Evolutionary conservation across 2,888 invertebrate genomes (phyloP), one percentile per base, ranked within the genome.

Genomic region (Pyrochroa serraticornis): DNA sequence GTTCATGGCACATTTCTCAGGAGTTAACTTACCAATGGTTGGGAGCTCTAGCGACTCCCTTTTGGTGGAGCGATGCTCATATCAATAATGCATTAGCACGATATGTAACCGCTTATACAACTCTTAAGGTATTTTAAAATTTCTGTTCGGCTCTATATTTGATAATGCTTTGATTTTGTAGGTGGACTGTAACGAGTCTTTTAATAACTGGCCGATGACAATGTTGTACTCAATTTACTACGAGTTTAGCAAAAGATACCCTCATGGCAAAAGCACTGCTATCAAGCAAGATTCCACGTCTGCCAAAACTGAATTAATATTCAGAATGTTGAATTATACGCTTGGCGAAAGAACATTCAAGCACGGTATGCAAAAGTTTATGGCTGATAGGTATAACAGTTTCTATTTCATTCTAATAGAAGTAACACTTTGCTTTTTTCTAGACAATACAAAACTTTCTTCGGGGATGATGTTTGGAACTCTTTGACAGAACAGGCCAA

Each of bases 261-360:
- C 91, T 0, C 89, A 91, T 78, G 90, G 90, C 0, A 84, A 90
- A 55, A 89, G 88, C 62, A 89, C 89, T 0, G 90, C 89, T 34
- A 87, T 88, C 79, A 87, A 87, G 71, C 86, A 87, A 67, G 91
- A 91, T 75, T 89, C 89, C 0, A 84, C 86, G 0, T 87, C 88
- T 32, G 87, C 87, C 2, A 91, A 91, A 80, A 90, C 88, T 1
- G 91, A 91, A 72, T 77, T 92, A 33, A 82, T 95, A 7, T 91
- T 97, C 76, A 83, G 95, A 30, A 97, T 96, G 95, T 85, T 97
- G 72, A 90, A 93, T 74, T 90, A 89, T 67, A 92, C 93, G 0
- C 81, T 95, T 6, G 93, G 94, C 2, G 87, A 87, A 51, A 82
- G 84, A 0, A 87, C 89, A 0, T 93, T 97, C 75, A 87, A 84